Percentiles rank a stretch among this genome's conserved stretches.
Conservation (phyloP, 2,113 vertebrate species). For the Athene noctua region DNA sequence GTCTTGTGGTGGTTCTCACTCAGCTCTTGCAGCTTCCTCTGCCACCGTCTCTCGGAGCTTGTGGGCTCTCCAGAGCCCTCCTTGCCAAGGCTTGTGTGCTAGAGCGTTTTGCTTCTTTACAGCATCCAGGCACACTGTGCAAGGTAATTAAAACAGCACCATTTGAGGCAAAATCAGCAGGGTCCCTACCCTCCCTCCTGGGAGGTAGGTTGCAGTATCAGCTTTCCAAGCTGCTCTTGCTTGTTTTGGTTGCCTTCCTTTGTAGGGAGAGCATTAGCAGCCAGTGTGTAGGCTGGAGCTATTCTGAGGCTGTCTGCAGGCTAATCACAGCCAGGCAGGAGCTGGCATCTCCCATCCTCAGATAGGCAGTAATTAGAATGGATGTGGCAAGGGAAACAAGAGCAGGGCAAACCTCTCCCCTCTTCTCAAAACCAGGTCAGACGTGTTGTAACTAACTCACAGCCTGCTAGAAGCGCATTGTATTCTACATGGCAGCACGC, state of each 20-base stretch:
- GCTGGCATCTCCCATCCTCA: neutral
- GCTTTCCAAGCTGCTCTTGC: neutral
- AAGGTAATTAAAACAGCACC: neutral
- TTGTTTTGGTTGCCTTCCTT: neutral
- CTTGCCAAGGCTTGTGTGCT: neutral
- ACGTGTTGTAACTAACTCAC: neutral
- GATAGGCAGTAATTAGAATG: neutral
- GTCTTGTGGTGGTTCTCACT: neutral
- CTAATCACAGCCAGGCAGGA: neutral
- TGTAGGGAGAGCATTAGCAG: neutral
- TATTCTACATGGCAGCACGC: neutral
- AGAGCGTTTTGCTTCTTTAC: neutral
- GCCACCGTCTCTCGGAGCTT: neutral
- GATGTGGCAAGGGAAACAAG: neutral
- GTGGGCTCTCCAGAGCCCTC: neutral
- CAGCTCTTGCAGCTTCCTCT: neutral
- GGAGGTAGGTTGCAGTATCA: neutral
- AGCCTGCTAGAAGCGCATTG: neutral
- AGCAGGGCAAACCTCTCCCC: neutral
- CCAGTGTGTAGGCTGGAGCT: neutral
- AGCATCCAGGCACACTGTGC: neutral
- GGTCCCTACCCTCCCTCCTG: neutral
- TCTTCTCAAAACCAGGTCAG: neutral
- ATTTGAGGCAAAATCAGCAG: neutral
- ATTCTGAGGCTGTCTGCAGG: conserved; percentile 27